Conservation (phyloP, 2,888 invertebrate species). For the Sturmia bella region DNA sequence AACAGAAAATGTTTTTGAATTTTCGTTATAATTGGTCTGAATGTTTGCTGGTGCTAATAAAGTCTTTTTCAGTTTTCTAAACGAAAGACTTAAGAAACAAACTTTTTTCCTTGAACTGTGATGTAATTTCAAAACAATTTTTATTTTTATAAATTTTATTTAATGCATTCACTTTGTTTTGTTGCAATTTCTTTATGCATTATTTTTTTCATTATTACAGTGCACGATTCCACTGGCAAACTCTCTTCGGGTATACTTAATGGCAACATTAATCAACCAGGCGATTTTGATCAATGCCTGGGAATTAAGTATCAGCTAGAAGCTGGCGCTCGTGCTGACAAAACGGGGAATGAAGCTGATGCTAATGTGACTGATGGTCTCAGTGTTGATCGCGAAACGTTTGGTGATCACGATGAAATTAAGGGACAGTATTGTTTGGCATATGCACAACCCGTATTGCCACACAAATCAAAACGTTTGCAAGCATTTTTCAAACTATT, state of each 20-base stretch:
- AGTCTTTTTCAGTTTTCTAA: conserved; percentile 30
- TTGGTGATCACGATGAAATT: conserved; percentile 62
- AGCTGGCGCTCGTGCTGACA: conserved; percentile 28
- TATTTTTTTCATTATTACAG: conserved; percentile 79
- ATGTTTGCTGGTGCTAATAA: conserved; percentile 32
- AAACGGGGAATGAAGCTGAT: conserved; percentile 60
- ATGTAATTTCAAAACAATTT: too few relatives aligned
- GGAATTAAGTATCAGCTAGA: conserved; percentile 71
- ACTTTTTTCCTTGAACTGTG: conserved; percentile 4
- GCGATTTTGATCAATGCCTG: conserved; percentile 83
- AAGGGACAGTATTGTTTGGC: conserved; percentile 86
- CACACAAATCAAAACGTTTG: conserved; percentile 82
- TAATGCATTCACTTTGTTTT: too few relatives aligned
- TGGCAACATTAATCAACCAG: conserved; percentile 86
- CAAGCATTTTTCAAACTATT: conserved; percentile 83
- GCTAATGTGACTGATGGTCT: conserved; percentile 38
- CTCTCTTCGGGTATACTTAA: conserved; percentile 85
- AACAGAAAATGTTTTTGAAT: too few relatives aligned
- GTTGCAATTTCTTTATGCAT: not conserved
- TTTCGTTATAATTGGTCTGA: too few relatives aligned
- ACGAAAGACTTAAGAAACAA: conserved; percentile 42
- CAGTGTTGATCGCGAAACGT: conserved; percentile 59
- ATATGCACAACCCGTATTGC: conserved; percentile 84
- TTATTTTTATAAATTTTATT: not conserved
- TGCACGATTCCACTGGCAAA: conserved; percentile 87